Evolutionary conservation across 2,113 vertebrate genomes (phyloP).

Genomic region (Eudorcas thomsonii): DNA sequence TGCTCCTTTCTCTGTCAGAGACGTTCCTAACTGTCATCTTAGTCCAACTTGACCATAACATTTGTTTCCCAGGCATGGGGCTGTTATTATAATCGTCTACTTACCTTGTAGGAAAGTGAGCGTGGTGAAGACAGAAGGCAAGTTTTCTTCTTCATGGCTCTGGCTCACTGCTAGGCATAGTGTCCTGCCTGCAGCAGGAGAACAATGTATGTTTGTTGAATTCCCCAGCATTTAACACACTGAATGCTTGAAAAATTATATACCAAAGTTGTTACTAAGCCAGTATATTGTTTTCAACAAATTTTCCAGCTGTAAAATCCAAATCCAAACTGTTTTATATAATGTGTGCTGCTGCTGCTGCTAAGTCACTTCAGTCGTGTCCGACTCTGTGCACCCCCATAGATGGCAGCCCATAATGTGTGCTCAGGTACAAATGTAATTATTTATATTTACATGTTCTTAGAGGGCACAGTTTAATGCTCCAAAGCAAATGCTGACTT

Average conservation of each 20-base stretch:
- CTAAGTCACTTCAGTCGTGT: not conserved
- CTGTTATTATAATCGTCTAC: not conserved
- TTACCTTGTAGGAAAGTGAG: not conserved
- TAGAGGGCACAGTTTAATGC: not conserved
- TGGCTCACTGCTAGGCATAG: not conserved
- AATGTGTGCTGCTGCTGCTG: not conserved
- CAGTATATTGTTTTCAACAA: not conserved
- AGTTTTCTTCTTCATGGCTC: not conserved
- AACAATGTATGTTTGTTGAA: not conserved
- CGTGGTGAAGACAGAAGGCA: not conserved
- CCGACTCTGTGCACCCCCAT: not conserved
- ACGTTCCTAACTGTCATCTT: not conserved
- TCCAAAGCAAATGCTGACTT: not conserved
- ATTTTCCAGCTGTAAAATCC: not conserved
- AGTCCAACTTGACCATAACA: not conserved
- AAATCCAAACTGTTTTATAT: not conserved
- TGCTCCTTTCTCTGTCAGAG: not conserved
- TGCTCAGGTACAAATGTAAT: not conserved
- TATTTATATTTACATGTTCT: not conserved
- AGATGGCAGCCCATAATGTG: not conserved
- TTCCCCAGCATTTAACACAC: not conserved
- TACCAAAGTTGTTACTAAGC: not conserved
- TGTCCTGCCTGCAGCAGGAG: not conserved
- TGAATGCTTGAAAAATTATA: not conserved
- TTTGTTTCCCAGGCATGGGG: not conserved